phyloP scores from a whole-genome alignment of 2,888 invertebrate species.

The Reticulitermes lucifugus region DNA sequence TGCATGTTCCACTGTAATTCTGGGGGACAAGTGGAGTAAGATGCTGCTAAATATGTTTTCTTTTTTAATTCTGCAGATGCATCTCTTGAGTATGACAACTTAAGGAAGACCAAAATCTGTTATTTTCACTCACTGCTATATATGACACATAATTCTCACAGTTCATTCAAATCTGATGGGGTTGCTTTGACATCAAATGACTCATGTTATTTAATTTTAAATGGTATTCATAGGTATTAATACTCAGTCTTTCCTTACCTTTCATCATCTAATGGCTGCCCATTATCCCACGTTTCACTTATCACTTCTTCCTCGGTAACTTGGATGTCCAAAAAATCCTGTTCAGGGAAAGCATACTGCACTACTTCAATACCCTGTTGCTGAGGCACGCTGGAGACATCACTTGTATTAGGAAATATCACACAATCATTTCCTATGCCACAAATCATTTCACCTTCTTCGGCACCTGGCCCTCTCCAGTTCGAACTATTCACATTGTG shows the following conservation, averaged over 20 bases:
- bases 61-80: no score
- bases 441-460: constrained; percentile 68
- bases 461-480: not conserved
- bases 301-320: constrained; percentile 83
- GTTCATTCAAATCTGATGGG: no score
- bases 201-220: no score
- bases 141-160: no score
- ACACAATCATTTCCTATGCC: constrained; percentile 60
- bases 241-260: constrained; percentile 66
- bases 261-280: constrained; percentile 74
- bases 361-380: constrained; percentile 35
- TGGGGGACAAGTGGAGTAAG: no score
- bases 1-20: no score
- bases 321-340: constrained; percentile 66
- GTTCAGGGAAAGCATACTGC: constrained; percentile 61
- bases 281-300: constrained; percentile 82
- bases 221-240: no score
- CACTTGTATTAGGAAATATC: constrained; percentile 48
- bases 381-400: constrained; percentile 14
- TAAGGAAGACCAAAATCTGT: no score
- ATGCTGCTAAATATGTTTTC: no score
- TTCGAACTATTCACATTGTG: not conserved
- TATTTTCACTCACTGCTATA: no score
- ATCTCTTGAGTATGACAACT: no score
- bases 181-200: no score